Conservation (phyloP, 2,113 vertebrate species). For the Corapipo altera region DNA sequence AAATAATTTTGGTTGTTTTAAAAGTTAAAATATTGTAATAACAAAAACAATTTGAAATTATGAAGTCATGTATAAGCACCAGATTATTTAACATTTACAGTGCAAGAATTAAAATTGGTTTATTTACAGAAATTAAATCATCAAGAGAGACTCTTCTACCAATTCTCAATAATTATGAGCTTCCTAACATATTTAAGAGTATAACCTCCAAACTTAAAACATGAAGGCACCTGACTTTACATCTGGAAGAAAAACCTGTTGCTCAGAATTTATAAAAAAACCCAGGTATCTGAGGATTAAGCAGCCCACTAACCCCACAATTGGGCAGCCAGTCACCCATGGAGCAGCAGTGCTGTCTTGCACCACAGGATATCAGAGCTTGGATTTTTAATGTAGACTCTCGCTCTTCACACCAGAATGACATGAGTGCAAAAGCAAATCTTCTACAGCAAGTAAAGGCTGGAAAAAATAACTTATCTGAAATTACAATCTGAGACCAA, state of each 20-base stretch:
- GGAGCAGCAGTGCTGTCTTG: not conserved
- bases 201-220: not conserved
- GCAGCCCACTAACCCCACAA: not conserved
- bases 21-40: not conserved
- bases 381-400: not conserved
- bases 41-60: not conserved
- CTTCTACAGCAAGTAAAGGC: not conserved
- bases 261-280: not conserved
- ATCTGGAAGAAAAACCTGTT: not conserved
- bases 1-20: slow-evolving; percentile 24
- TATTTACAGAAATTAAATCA: not conserved
- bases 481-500: not conserved
- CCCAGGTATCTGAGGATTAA: not conserved
- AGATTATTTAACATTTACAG: slow-evolving; percentile 13
- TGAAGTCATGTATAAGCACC: slow-evolving; percentile 6
- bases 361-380: not conserved
- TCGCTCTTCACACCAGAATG: not conserved
- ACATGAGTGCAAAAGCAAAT: not conserved
- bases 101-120: not conserved
- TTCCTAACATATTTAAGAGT: not conserved
- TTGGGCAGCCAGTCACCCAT: not conserved
- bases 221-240: slow-evolving; percentile 35
- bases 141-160: not conserved
- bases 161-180: not conserved
- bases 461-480: not conserved